Evolutionary conservation across 2,113 vertebrate species (phyloP), one percentile per base, ranked within the genome.

Genomic region (Phylloscopus trochiloides): DNA sequence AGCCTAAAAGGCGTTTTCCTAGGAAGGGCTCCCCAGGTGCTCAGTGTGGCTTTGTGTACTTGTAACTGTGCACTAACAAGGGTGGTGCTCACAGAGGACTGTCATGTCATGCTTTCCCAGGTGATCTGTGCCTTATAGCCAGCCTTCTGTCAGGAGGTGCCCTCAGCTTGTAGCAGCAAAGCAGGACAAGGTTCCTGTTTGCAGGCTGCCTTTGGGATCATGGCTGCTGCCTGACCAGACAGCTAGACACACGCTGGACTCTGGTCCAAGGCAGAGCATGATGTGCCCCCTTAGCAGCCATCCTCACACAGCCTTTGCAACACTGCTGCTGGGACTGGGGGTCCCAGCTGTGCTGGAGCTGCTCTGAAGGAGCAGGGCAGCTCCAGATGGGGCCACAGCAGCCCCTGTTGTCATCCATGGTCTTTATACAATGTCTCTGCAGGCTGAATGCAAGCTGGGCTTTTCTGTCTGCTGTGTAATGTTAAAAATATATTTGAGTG

Each of bases 261-360:
- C 24, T 1, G 3, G 9, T 29, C 9, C 26, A 16, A 28, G 72
- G 12, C 45, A 88, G n/a, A 68, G 38, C n/a, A 24, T 0, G 0
- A 14, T 5, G 28, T 40, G 9, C 12, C 3, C 12, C 38, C 26
- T 21, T 13, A 16, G 55, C n/a, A 36, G 17, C 61, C 22, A 12
- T n/a, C 12, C 1, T 0, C 14, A 25, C 0, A 0, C 11, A 14
- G 34, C 11, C 22, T 55, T 42, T 42, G 50, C 20, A 57, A 34
- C 3, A 3, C 0, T 84, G 17, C 68, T 57, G 45, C 31, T 36
- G 80, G 34, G 34, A 12, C 43, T 48, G 40, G 21, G 19, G 28
- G 25, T 66, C 19, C 34, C 0, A 0, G 24, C 18, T 63, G 20
- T 14, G 29, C 51, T 62, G 52, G 25, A 72, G 73, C 48, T 42